These are phyloP conservation scores for Alectura lathami DNA, from an alignment of 2,113 vertebrate species.

Conservation along the genomic window DNA sequence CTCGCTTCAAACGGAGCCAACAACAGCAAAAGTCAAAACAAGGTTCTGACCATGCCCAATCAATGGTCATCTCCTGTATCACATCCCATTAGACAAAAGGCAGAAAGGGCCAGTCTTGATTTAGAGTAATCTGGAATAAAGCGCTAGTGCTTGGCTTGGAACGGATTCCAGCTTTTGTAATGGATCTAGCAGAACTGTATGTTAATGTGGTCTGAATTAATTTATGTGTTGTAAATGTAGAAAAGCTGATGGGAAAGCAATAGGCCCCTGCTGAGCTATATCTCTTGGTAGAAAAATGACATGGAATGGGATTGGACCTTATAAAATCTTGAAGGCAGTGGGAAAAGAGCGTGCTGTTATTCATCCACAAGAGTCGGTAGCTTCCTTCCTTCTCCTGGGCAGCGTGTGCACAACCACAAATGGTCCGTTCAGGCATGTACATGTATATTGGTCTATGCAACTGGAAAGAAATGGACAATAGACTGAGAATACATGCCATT, in stretches of 20 bases:
- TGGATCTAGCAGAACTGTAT: background rate
- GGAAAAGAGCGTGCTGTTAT: background rate
- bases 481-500: background rate
- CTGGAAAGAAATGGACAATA: background rate
- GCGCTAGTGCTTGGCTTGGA: background rate
- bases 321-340: background rate
- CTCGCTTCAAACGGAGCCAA: background rate
- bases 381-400: background rate
- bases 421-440: background rate
- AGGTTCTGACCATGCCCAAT: background rate
- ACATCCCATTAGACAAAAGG: background rate
- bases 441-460: background rate
- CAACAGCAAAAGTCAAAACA: background rate
- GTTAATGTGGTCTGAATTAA: background rate
- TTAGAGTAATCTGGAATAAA: background rate
- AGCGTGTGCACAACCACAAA: background rate
- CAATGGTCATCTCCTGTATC: background rate
- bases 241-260: conserved; percentile 25
- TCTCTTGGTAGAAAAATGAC: conserved; percentile 42
- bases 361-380: background rate
- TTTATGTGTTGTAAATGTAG: conserved; percentile 12
- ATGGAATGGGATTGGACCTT: background rate
- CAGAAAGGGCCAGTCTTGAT: background rate
- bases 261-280: background rate
- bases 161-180: background rate